These are phyloP conservation scores for Aricia artaxerxes DNA, from an alignment of 2,888 invertebrate genomes.

Conservation along the genomic window DNA sequence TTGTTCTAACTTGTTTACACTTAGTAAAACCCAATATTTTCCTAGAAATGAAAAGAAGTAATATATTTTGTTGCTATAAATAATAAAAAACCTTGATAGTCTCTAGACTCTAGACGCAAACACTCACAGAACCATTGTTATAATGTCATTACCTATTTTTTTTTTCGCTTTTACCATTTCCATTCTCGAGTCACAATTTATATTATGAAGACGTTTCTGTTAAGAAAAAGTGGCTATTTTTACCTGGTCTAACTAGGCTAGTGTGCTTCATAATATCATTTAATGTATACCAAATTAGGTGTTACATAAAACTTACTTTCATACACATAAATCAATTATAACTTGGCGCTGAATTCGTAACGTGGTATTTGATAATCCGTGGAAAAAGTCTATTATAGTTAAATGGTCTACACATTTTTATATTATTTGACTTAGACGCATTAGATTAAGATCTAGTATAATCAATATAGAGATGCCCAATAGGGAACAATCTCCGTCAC, in stretches of 20 bases:
- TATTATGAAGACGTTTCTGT: background rate
- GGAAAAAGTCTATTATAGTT: background rate
- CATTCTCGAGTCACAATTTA: background rate
- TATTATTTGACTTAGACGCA: too few relatives aligned
- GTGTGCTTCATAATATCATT: slow-evolving; percentile 21
- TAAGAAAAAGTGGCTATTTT: background rate
- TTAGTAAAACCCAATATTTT: background rate
- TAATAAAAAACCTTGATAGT: background rate
- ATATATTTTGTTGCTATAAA: too few relatives aligned
- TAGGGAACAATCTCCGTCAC: too few relatives aligned
- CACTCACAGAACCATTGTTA: background rate
- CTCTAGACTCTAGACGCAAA: background rate
- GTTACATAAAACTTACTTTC: slow-evolving; percentile 14
- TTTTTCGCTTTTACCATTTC: background rate
- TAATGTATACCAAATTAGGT: background rate
- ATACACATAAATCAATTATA: background rate
- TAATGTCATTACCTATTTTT: background rate
- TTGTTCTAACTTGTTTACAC: background rate
- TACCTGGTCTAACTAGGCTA: background rate
- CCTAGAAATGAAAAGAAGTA: background rate
- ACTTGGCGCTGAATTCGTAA: background rate
- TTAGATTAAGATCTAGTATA: background rate
- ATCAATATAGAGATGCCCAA: background rate
- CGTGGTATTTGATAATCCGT: background rate
- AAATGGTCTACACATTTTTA: background rate